A percentile compares a stretch with the other conserved stretches of the same genome.
phyloP scores from a whole-genome alignment of 37 sponge, comb jelly and placozoan species.

The Petrosia ficiformis region DNA sequence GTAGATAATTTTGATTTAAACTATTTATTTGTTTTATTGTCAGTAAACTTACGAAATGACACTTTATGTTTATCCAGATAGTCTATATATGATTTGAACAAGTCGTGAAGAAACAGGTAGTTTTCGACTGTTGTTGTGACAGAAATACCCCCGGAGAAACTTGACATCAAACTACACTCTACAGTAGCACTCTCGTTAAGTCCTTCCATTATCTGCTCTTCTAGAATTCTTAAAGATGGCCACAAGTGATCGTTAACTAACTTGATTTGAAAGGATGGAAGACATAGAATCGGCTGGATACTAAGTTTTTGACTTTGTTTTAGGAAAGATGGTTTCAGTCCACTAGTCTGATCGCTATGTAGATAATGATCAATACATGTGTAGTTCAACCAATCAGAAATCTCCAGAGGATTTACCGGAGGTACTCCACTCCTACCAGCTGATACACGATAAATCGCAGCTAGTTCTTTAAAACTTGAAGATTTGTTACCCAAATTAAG shows the following conservation, averaged over 20 bases:
- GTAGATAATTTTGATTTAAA: no score
- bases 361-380: slow-evolving; percentile 59
- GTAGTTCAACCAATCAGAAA: slow-evolving; percentile 64
- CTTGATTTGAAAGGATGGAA: slow-evolving; percentile 61
- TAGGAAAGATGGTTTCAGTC: slow-evolving; percentile 3
- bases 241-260: slow-evolving; percentile 83
- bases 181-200: slow-evolving; percentile 33
- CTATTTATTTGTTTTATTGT: no score
- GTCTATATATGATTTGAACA: slow-evolving; percentile 77
- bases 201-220: not conserved
- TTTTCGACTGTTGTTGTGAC: slow-evolving; percentile 85
- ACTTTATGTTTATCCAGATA: slow-evolving; percentile 58
- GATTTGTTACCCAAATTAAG: slow-evolving; percentile 30
- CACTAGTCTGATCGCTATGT: slow-evolving; percentile 13
- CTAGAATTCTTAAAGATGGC: slow-evolving; percentile 22
- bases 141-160: slow-evolving; percentile 62
- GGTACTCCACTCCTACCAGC: slow-evolving; percentile 37
- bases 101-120: slow-evolving; percentile 91
- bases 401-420: slow-evolving; percentile 16
- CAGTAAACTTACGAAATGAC: slow-evolving; percentile 14
- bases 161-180: slow-evolving; percentile 66
- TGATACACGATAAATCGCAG: slow-evolving; percentile 59
- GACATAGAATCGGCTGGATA: slow-evolving; percentile 52
- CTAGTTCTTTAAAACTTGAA: slow-evolving; percentile 8
- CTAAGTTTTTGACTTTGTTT: slow-evolving; percentile 33